phyloP scores from a whole-genome alignment of 2,113 vertebrate genomes.

The Riparia riparia region DNA sequence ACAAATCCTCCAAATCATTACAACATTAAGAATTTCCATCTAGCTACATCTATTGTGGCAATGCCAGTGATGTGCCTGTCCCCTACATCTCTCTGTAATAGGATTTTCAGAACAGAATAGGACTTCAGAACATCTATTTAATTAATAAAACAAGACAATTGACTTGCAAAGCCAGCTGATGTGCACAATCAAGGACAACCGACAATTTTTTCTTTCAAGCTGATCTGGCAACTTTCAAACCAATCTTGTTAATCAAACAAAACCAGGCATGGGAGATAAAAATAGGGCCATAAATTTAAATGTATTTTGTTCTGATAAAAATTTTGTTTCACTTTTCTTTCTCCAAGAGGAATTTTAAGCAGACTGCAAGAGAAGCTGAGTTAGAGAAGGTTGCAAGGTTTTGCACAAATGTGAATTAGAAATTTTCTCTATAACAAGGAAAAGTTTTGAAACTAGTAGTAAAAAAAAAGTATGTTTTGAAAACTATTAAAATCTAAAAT shows the following conservation, averaged over 20 bases:
- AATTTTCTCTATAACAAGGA: not conserved
- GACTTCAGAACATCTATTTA: not conserved
- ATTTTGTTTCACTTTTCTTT: not conserved
- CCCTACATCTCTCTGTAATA: not conserved
- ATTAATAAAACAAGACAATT: not conserved
- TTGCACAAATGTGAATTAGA: not conserved
- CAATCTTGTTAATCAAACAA: slow-evolving; percentile 14
- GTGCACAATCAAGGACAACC: not conserved
- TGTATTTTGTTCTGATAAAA: not conserved
- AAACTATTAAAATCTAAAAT: not conserved
- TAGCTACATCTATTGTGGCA: not conserved
- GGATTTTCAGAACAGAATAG: not conserved
- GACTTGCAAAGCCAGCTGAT: not conserved
- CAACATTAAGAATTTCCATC: not conserved
- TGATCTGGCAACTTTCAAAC: not conserved
- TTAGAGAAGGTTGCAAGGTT: not conserved
- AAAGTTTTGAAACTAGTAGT: not conserved
- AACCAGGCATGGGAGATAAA: not conserved
- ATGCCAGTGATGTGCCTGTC: not conserved
- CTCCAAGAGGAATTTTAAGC: not conserved
- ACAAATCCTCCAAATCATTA: not conserved
- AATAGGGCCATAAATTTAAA: not conserved
- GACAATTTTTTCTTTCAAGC: not conserved
- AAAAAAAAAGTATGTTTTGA: not conserved
- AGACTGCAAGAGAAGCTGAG: not conserved